Evolutionary conservation across 92 coral and sea anemone genomes (phyloP), one percentile per base, ranked within the genome.

Genomic region (Scolanthus callimorphus): DNA sequence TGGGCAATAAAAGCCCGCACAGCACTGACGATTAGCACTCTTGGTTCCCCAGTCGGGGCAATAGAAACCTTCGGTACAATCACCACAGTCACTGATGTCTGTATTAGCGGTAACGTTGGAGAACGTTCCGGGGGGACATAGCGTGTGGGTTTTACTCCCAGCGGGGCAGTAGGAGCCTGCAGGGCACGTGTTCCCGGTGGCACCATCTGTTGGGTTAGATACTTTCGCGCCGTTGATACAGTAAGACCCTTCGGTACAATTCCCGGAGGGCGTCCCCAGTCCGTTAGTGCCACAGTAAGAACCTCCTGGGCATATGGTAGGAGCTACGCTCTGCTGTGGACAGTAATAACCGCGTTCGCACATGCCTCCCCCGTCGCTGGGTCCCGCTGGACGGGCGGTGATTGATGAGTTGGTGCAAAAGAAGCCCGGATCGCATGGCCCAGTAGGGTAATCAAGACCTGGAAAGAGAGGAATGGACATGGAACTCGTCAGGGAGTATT

Each of bases 41-140:
- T 57, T 66, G n/a, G n/a, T n/a, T 2, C 94, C 96, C 78, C 63
- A 70, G 13, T 92, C 96, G 46, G 72, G 59, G 69, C 98, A 92
- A 73, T 72, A 92, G 66, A 59, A 76, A 1, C 98, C 94, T 27
- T 64, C 59, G 23, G 90, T 79, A 55, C 98, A 92, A 31, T 85
- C 77, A 20, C 41, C 56, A 55, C 98, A 92, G 70, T 84, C 78
- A 20, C 70, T 71, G 13, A 57, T 27, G 29, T 41, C 74, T 60
- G 67, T 76, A 54, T 92, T 92, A 31, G 67, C 62, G 34, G 86
- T 81, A 17, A 79, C 69, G 58, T 84, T 80, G 20, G 84, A 69
- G 62, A 58, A 92, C 20, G 98, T 88, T 13, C 98, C 96, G 2
- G 92, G 90, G 11, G 96, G 98, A 49, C 98, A 92, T 23, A 28